Base-by-base conservation (phyloP, 2,888 invertebrate species). In the Dichetophora obliterata region DNA sequence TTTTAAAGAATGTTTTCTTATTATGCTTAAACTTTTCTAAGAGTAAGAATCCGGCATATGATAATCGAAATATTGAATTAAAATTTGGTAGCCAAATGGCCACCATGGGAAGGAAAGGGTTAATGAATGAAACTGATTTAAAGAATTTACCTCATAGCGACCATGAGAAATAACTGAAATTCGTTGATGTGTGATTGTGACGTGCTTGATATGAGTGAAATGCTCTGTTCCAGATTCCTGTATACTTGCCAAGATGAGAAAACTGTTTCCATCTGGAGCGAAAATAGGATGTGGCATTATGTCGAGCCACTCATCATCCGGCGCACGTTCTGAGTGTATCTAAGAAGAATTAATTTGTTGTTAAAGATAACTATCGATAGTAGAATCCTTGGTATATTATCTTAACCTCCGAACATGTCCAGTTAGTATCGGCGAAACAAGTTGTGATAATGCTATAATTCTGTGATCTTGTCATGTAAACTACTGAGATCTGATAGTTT, bases 401-500 rank as follows among this genome's bases (percentile, higher is more conserved):
- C 14, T 16, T 24, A 34, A 96, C 96, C 92, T 96, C 95, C 82
- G 92, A 91, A 90, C 98, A 98, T 75, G 93, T 93, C 93, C 96
- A 95, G 86, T 93, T 94, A 8, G 95, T 75, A 52, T 84, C 94
- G 63, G 94, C 93, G 78, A 93, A 92, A 89, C 98, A 98, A 80
- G 96, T 93, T 80, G 96, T 94, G 84, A 98, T 93, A 79, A 97
- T 92, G 83, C 96, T 95, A 81, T 95, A 92, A 89, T 98, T 98
- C 90, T 98, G 98, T 63, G 95, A 94, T 83, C 98, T 92, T 89
- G 96, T 96, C 93, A 97, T 94, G 96, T 97, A 98, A 76, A 97
- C 95, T 70, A 95, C 94, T 71, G 95, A 93, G 81, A 98, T 92
- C 87, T 95, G 93, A 79, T 92, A 91, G 89, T 95, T 94, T 84